A percentile compares a stretch with the other conserved stretches of the same genome.
These are phyloP conservation scores for Nipponacmea schrenckii DNA, from an alignment of 2,888 invertebrate genomes.

Conservation along the genomic window DNA sequence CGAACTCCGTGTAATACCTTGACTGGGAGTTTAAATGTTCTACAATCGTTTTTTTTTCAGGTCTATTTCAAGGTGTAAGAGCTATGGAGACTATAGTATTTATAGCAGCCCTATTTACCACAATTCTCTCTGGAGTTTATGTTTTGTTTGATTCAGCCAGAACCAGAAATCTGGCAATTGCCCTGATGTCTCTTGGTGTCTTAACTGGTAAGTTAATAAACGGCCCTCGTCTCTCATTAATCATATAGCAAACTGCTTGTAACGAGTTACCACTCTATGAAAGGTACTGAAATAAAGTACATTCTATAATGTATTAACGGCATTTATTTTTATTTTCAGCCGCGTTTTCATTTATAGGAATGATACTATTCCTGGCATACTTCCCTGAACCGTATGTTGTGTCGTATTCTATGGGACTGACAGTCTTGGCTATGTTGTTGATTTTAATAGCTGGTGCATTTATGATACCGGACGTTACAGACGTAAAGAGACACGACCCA, in stretches of 20 bases:
- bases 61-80: conserved; percentile 41
- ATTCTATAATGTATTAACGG: too few species aligned
- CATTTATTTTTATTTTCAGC: conserved; percentile 35
- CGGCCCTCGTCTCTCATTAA: background rate
- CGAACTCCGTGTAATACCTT: too few species aligned
- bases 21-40: too few species aligned
- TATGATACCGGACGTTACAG: conserved; percentile 48
- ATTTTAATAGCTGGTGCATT: conserved; percentile 47
- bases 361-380: conserved; percentile 48
- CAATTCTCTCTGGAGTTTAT: conserved; percentile 41
- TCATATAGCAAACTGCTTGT: too few species aligned
- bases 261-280: too few species aligned
- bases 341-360: conserved; percentile 39
- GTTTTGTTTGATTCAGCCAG: conserved; percentile 35
- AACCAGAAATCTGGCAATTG: conserved; percentile 34
- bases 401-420: conserved; percentile 52
- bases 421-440: conserved; percentile 46
- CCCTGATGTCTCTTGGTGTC: conserved; percentile 41
- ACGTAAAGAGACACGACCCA: conserved; percentile 20
- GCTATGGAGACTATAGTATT: conserved; percentile 44
- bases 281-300: too few species aligned
- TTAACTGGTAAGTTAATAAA: conserved; percentile 35
- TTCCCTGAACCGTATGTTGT: conserved; percentile 43
- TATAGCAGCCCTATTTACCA: conserved; percentile 34
- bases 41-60: too few species aligned